Evolutionary conservation across 2,888 invertebrate genomes (phyloP).

Genomic region (Campoplex nolae): DNA sequence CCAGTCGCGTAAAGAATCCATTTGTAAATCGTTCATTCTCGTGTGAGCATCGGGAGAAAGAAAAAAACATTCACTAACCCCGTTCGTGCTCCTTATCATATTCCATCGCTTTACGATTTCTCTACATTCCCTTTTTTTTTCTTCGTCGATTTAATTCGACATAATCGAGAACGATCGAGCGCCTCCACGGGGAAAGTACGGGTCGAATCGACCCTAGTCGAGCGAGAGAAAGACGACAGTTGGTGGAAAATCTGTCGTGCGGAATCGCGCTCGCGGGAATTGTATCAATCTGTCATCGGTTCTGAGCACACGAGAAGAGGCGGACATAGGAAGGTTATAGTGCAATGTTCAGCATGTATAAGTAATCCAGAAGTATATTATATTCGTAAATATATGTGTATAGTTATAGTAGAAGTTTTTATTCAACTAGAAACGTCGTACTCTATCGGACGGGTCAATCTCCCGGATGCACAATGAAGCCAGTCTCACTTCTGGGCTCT

Average conservation of each 20-base stretch:
- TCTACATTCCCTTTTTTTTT: conserved; percentile 44
- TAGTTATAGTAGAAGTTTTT: conserved; percentile 49
- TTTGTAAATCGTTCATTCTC: conserved; percentile 6
- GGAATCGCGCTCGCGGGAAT: conserved; percentile 81
- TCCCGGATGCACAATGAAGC: conserved; percentile 80
- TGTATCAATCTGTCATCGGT: conserved; percentile 84
- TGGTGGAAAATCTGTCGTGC: conserved; percentile 83
- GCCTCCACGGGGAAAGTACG: conserved; percentile 3
- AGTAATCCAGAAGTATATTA: conserved; percentile 45
- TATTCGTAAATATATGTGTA: conserved; percentile 23
- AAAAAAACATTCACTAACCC: conserved; percentile 27
- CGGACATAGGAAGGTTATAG: conserved; percentile 40
- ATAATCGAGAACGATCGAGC: conserved; percentile 74
- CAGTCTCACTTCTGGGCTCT: conserved; percentile 23
- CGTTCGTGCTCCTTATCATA: conserved; percentile 35
- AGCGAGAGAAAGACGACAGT: conserved; percentile 77
- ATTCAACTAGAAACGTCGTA: conserved; percentile 70
- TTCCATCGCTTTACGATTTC: conserved; percentile 15
- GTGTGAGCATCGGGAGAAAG: conserved; percentile 16
- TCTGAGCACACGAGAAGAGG: conserved; percentile 65
- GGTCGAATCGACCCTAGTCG: conserved; percentile 11
- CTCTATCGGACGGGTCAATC: conserved; percentile 83
- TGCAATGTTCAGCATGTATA: conserved; percentile 3
- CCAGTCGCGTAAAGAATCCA: background rate
- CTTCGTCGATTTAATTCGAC: conserved; percentile 76